These are phyloP conservation scores for Metellina segmentata DNA, from an alignment of 2,888 invertebrate genomes.

Conservation along the genomic window DNA sequence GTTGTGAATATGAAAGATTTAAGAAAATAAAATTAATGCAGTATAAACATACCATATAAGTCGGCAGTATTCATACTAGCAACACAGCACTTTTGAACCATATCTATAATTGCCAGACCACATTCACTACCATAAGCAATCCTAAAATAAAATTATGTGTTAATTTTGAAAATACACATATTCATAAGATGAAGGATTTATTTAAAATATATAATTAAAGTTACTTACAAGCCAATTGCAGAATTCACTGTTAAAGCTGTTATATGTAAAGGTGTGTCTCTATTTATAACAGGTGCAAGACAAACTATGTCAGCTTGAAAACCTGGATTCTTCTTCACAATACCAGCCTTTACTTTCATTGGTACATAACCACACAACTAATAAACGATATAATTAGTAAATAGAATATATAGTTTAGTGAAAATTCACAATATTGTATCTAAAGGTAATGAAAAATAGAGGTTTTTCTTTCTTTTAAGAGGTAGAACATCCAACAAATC, in stretches of 20 bases:
- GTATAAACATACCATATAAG: slow-evolving; percentile 87
- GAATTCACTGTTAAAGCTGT: slow-evolving; percentile 96
- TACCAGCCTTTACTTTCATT: slow-evolving; percentile 87
- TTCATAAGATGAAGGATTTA: too few species aligned
- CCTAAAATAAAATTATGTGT: slow-evolving; percentile 83
- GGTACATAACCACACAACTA: slow-evolving; percentile 80
- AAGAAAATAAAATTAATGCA: background rate
- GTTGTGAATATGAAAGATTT: too few species aligned
- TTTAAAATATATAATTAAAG: background rate
- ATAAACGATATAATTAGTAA: background rate
- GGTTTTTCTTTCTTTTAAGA: too few species aligned
- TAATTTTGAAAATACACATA: too few species aligned
- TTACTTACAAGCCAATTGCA: slow-evolving; percentile 96
- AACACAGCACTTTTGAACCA: slow-evolving; percentile 93
- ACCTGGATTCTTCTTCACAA: slow-evolving; percentile 93
- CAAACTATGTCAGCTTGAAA: slow-evolving; percentile 98
- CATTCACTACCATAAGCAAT: slow-evolving; percentile 98
- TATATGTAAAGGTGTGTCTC: slow-evolving; percentile 91
- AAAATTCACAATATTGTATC: background rate
- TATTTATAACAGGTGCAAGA: slow-evolving; percentile 90
- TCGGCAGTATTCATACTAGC: slow-evolving; percentile 94
- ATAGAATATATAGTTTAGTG: background rate
- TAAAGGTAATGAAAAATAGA: too few species aligned
- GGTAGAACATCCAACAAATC: too few species aligned
- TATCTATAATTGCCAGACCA: slow-evolving; percentile 96